Base-by-base conservation (phyloP, 2,888 invertebrate genomes). In the Chrysina gloriosa region DNA sequence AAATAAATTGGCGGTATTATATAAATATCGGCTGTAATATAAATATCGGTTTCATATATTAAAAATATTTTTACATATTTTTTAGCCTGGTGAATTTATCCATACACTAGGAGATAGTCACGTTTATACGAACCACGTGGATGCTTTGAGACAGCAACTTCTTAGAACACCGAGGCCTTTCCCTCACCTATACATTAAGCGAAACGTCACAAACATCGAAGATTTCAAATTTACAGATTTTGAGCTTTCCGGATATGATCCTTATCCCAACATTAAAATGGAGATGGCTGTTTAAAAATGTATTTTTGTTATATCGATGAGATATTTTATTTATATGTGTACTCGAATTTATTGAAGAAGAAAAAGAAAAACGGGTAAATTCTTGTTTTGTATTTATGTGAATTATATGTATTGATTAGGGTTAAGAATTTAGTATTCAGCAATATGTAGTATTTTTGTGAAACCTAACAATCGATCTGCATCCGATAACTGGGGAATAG, bases 21-120 rank as follows among this genome's bases (percentile, higher is more conserved):
- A n/a, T n/a, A n/a, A n/a, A n/a, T n/a, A n/a, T n/a, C n/a, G n/a
- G n/a, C n/a, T n/a, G n/a, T n/a, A n/a, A n/a, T n/a, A n/a, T n/a
- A n/a, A n/a, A n/a, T n/a, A n/a, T n/a, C n/a, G n/a, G n/a, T n/a
- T n/a, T n/a, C n/a, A n/a, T n/a, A n/a, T n/a, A n/a, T n/a, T n/a
- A n/a, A n/a, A n/a, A n/a, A n/a, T n/a, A n/a, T n/a, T n/a, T n/a
- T n/a, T n/a, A n/a, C n/a, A n/a, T n/a, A 42, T 74, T 65, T 84
- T 84, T 47, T 82, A 94, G 92, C 89, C 96, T 48, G 96, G 95
- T 39, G 97, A 97, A 73, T 96, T 98, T 80, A 86, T 98, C 1
- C 97, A 97, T 81, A 94, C 95, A 0, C 87, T 97, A 74, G 98
- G 98, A 9, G 98, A 98, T 84, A 92, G 95, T 29, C 98, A 98